Evolutionary conservation across 2,888 invertebrate species (phyloP).

Genomic region (Lepidonotus clava): DNA sequence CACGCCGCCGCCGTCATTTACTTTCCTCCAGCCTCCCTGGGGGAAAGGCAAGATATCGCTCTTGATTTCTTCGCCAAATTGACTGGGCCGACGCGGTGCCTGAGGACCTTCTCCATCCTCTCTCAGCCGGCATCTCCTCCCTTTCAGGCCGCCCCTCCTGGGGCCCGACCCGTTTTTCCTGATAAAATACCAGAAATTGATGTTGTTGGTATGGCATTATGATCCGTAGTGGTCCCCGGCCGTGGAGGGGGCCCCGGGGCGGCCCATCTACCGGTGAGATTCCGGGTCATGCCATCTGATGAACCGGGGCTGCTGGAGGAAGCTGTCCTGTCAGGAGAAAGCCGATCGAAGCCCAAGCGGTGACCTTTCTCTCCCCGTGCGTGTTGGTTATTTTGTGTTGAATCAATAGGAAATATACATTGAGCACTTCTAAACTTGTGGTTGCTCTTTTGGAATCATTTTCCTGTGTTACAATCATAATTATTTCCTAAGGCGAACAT

Average conservation of each 20-base stretch:
- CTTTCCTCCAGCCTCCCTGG: background rate
- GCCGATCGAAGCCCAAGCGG: too few species aligned
- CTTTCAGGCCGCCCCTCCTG: background rate
- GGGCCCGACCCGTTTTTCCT: constrained; percentile 41
- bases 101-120: background rate
- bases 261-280: background rate
- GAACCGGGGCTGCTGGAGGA: too few species aligned
- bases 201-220: constrained; percentile 43
- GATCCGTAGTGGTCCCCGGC: background rate
- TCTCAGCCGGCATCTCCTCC: background rate
- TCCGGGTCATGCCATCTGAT: background rate
- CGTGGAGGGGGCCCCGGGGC: background rate
- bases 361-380: too few species aligned
- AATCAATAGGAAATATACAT: too few species aligned
- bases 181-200: constrained; percentile 45
- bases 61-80: constrained; percentile 47
- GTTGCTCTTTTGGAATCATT: too few species aligned
- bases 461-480: too few species aligned
- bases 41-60: constrained; percentile 33
- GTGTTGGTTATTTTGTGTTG: too few species aligned
- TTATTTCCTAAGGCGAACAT: too few species aligned
- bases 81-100: constrained; percentile 7
- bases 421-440: too few species aligned
- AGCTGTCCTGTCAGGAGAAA: too few species aligned
- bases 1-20: background rate